Base-by-base conservation (phyloP, 2,888 invertebrate genomes). In the Cheilosia soror region DNA sequence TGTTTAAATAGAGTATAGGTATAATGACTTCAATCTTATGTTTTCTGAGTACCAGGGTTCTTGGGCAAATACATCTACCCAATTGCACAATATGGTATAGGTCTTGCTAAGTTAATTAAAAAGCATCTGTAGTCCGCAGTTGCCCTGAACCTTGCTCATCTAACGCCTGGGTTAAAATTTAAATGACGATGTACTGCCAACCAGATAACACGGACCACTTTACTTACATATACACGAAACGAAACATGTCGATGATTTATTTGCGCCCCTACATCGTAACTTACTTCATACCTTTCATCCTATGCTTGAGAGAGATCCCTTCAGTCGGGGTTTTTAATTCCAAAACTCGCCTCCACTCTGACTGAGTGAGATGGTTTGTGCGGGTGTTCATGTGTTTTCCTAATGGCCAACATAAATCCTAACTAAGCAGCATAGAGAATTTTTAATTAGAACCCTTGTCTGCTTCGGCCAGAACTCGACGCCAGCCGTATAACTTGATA, bases 321-420 rank as follows among this genome's bases (percentile, higher is more conserved):
- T 9, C 20, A 4, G 15, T 7, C 47, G 20, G 7, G 7, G 20
- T 20, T 47, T 47, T 47, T 47, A 47, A 47, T 47, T 47, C 47
- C 47, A 47, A 51, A 51, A 13, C 27, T 11, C 11, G 47, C 9
- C 29, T 51, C 58, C 44, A 15, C n/a, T 55, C 44, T 40, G 40
- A 65, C 65, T 15, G 57, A 51, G 31, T 42, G 27, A 53, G 31
- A 62, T n/a, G 53, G 66, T 44, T 15, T 27, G 44, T 63, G 42
- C 4, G 11, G 42, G 44, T 58, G 20, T 75, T 47, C 49, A 60
- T 58, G 57, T 76, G 25, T 40, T 49, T 51, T 44, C 31, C n/a
- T 68, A 60, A 77, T 77, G 68, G 68, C 60, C 27, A 44, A 69
- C 77, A 77, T 77, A 77, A 77, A 69, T 77, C 60, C 53, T 27